A percentile compares a stretch with the other conserved stretches of the same genome.
These are phyloP conservation scores for Achatina immaculata DNA, from an alignment of 1,140 invertebrate species.

Conservation along the genomic window DNA sequence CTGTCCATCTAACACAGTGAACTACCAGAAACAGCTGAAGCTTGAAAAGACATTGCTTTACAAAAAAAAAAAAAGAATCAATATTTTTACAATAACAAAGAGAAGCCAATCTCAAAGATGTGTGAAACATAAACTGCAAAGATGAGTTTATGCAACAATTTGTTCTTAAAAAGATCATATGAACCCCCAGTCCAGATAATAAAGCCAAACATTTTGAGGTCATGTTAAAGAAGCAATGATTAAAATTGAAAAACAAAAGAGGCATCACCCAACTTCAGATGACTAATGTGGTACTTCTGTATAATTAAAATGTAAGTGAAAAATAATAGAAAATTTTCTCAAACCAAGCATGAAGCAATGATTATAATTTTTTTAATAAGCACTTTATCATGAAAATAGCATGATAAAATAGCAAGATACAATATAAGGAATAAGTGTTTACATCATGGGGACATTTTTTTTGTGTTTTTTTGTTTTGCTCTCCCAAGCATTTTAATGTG, in stretches of 20 bases:
- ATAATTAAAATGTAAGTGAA: not conserved
- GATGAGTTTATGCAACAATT: too few species aligned
- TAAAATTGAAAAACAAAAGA: not conserved
- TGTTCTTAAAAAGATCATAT: too few species aligned
- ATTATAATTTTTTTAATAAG: not conserved
- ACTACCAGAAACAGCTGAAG: too few species aligned
- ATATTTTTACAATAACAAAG: too few species aligned
- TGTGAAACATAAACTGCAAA: too few species aligned
- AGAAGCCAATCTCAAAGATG: too few species aligned
- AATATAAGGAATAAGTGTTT: constrained; percentile 26
- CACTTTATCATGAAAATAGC: constrained; percentile 1
- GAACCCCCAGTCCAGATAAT: not conserved
- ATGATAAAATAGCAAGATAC: constrained; percentile 6
- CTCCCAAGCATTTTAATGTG: constrained; percentile 19
- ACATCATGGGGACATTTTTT: constrained; percentile 26
- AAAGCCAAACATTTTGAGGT: not conserved
- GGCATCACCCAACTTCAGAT: not conserved
- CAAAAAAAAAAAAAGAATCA: too few species aligned
- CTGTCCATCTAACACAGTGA: too few species aligned
- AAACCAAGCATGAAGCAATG: not conserved
- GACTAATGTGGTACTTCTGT: not conserved
- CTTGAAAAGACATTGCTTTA: too few species aligned
- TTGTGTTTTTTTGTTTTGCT: too few species aligned
- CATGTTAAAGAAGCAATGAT: not conserved
- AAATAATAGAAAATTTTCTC: not conserved